phyloP scores from a whole-genome alignment of 2,888 invertebrate species.

The Cetonia aurata region DNA sequence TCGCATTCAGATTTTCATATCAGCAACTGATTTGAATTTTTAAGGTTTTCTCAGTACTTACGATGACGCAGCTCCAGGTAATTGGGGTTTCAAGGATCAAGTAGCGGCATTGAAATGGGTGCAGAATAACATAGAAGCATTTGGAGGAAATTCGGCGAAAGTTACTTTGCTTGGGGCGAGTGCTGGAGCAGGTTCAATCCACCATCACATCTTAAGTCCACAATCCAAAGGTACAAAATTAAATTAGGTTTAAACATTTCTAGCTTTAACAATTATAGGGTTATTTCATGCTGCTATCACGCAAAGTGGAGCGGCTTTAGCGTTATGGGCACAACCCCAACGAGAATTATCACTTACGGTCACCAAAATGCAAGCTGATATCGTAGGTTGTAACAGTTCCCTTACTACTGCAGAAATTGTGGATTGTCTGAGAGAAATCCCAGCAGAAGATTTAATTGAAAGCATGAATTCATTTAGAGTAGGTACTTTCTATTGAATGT shows the following conservation, averaged over 20 bases:
- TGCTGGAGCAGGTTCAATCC: constrained; percentile 64
- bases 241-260: too few species aligned
- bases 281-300: constrained; percentile 67
- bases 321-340: constrained; percentile 61
- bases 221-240: constrained; percentile 59
- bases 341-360: constrained; percentile 55
- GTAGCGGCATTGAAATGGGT: constrained; percentile 67
- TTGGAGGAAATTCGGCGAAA: constrained; percentile 65
- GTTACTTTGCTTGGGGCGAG: constrained; percentile 68
- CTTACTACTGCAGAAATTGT: constrained; percentile 61
- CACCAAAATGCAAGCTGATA: constrained; percentile 62
- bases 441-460: constrained; percentile 63
- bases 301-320: constrained; percentile 68
- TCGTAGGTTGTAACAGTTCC: constrained; percentile 63
- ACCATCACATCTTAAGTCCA: constrained; percentile 67
- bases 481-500: constrained; percentile 55
- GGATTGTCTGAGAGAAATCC: constrained; percentile 64
- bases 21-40: constrained; percentile 19
- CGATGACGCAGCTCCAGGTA: constrained; percentile 67
- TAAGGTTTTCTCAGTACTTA: constrained; percentile 67
- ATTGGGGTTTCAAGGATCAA: constrained; percentile 69
- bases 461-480: constrained; percentile 67
- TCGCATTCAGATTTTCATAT: background rate
- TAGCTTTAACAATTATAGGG: constrained; percentile 49
- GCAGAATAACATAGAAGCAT: constrained; percentile 64